Percentiles rank a stretch among this genome's conserved stretches.
Evolutionary conservation across 2,797 vertebrate species (phyloP).

Genomic region (Protonibea diacanthus): DNA sequence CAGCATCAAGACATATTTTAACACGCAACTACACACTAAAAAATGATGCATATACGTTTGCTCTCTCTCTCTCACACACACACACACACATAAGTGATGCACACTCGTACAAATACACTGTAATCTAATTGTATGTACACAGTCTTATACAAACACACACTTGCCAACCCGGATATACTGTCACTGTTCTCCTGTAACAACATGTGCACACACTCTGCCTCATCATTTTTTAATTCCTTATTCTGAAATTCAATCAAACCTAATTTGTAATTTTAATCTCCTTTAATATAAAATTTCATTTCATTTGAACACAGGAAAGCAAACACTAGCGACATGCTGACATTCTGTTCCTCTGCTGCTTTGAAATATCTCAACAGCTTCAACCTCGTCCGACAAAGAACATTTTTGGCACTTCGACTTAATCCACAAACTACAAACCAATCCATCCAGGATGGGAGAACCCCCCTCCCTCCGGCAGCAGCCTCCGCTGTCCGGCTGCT

Average conservation of each 20-base stretch:
- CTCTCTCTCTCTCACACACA: not conserved
- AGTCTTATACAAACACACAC: slow-evolving; percentile 14
- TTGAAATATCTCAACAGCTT: not conserved
- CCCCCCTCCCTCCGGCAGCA: too few species aligned
- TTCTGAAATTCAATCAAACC: not conserved
- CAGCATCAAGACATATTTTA: too few species aligned
- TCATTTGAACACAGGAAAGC: not conserved
- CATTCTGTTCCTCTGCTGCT: not conserved
- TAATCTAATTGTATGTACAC: not conserved
- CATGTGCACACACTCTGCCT: too few species aligned
- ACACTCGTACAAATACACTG: not conserved
- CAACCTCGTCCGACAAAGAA: not conserved
- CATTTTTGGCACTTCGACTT: not conserved
- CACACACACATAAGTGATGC: not conserved
- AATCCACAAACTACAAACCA: not conserved
- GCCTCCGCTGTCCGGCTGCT: not conserved
- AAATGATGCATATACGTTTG: not conserved
- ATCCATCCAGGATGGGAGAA: not conserved
- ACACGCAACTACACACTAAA: not conserved
- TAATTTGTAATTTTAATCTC: not conserved
- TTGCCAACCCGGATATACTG: not conserved
- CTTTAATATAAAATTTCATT: not conserved
- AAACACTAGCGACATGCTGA: not conserved
- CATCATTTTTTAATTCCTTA: not conserved
- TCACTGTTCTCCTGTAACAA: not conserved